A percentile compares a stretch with the other conserved stretches of the same genome.
These are phyloP conservation scores for Horisme vitalbata DNA, from an alignment of 2,888 invertebrate genomes.

Conservation along the genomic window DNA sequence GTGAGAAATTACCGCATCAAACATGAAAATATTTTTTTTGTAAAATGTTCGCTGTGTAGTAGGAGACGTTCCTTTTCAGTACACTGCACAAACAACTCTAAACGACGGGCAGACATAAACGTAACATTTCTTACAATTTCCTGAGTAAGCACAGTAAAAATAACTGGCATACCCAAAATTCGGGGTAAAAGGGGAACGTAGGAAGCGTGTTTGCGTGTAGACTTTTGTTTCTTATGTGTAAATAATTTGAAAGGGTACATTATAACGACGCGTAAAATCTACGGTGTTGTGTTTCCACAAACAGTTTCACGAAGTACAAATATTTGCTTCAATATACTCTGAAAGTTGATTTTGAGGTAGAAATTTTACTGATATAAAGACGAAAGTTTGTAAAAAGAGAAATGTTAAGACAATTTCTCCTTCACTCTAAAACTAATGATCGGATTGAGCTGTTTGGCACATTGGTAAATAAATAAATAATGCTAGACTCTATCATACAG, in stretches of 20 bases:
- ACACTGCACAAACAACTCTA: conserved; percentile 15
- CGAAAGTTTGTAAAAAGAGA: too few relatives aligned
- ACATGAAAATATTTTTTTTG: too few relatives aligned
- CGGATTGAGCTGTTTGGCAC: too few relatives aligned
- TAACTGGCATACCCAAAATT: not conserved
- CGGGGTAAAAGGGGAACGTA: not conserved
- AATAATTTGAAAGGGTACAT: not conserved
- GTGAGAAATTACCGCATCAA: too few relatives aligned
- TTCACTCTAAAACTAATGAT: too few relatives aligned
- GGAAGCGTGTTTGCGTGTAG: conserved; percentile 1
- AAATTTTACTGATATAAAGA: too few relatives aligned
- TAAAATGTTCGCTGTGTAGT: conserved; percentile 14
- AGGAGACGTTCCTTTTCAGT: conserved; percentile 6
- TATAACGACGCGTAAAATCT: not conserved
- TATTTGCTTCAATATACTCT: too few relatives aligned
- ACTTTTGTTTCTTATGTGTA: conserved; percentile 5
- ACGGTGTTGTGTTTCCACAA: not conserved
- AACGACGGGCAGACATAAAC: not conserved
- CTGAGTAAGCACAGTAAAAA: conserved; percentile 1
- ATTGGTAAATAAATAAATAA: too few relatives aligned
- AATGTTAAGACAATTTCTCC: too few relatives aligned
- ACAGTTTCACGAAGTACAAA: not conserved
- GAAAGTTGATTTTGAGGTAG: too few relatives aligned
- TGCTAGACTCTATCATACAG: too few relatives aligned
- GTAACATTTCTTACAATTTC: conserved; percentile 4